A percentile compares a stretch with the other conserved stretches of the same genome.
phyloP scores from a whole-genome alignment of 2,888 invertebrate species.

The Strigamia transsilvanica region DNA sequence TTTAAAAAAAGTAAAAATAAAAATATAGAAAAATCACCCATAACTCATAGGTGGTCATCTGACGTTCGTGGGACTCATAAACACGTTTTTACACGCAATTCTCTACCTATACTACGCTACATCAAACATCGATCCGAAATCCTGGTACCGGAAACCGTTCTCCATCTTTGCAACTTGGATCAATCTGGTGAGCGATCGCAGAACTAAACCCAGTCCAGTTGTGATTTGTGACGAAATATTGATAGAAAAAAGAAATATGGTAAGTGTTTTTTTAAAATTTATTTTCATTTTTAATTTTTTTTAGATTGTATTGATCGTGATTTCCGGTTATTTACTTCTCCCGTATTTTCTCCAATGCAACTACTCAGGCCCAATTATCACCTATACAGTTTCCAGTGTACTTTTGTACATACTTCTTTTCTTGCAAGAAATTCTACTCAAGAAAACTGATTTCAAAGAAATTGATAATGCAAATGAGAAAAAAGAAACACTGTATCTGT shows the following conservation, averaged over 20 bases:
- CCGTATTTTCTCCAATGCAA: not conserved
- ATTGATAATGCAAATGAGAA: not conserved
- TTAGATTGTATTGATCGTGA: not conserved
- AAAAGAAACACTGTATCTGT: not conserved
- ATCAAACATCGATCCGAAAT: conserved; percentile 57
- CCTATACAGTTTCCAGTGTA: not conserved
- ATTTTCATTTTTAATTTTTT: not conserved
- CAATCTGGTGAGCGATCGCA: not conserved
- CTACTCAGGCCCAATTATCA: not conserved
- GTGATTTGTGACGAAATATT: no score
- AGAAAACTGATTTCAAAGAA: not conserved
- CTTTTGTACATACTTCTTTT: conserved; percentile 6
- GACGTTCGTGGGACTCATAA: conserved; percentile 65
- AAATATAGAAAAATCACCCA: not conserved
- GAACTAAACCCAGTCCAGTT: no score
- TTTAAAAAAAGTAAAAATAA: not conserved
- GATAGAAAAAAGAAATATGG: no score
- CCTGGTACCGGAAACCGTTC: not conserved
- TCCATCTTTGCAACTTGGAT: not conserved
- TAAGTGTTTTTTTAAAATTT: not conserved
- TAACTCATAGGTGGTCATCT: not conserved
- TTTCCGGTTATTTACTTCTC: not conserved
- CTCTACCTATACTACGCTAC: conserved; percentile 67
- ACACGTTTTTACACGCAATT: conserved; percentile 65
- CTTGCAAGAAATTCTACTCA: not conserved